Base-by-base conservation (phyloP, 92 coral and sea anemone species). In the Epizoanthus scotinus region DNA sequence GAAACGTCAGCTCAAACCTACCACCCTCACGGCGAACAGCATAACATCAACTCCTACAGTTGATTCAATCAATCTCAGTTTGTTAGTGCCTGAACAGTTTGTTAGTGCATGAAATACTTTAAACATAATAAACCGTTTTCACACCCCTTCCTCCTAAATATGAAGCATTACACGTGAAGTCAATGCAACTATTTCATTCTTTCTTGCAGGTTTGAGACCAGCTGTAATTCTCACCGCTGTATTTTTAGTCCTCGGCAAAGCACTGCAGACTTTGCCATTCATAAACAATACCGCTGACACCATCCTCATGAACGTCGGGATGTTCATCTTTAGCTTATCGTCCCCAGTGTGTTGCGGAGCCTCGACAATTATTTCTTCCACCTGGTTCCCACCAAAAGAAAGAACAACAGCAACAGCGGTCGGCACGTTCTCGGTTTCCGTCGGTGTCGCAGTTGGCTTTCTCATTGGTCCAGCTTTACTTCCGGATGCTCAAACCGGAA, bases 301-400 rank as follows among this genome's bases (percentile, higher is more conserved):
- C 2, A 34, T 56, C 5, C 55, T 84, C 25, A 78, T 84, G 64
- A 66, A 78, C 64, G 49, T 53, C 12, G 84, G 88, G 55, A 84
- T 78, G 57, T 49, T 61, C 3, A 28, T 84, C 0, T 28, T 63
- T 66, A 60, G 83, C 27, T 5, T 84, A 13, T 54, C 83, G 29
- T 60, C 62, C 6, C 84, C 84, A 10, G 72, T 80, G 58, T 77
- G 70, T 6, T 22, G 58, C 26, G 87, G 89, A 18, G 91, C 85
- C 1, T 83, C 93, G 17, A 87, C 91, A 0, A 18, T 89, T 6
- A 72, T 89, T 22, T 91, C 96, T 18, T 50, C 75, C 22, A 84
- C 91, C 4, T 91, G 96, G 96, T 91, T 91, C 66, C 96, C 96
- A 12, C 93, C 87, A 5, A 63, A 89, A 67, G 91, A 91, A 61